Base-by-base conservation (phyloP, 2,113 vertebrate species). In the Heteronetta atricapilla region DNA sequence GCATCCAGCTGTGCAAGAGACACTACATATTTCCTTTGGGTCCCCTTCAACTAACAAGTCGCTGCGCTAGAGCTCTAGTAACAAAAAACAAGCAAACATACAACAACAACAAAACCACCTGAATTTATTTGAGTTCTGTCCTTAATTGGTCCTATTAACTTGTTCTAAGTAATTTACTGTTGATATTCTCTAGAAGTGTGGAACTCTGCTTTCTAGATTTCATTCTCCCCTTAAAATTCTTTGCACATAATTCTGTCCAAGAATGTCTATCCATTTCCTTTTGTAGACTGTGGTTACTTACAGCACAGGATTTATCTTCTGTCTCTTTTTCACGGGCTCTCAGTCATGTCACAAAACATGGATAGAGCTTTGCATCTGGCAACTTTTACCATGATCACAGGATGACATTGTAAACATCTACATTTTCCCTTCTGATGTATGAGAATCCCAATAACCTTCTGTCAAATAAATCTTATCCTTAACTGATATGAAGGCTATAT, bases 111-210 rank as follows among this genome's bases (percentile, higher is more conserved):
- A 48, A 48, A 10, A 50, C 22, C 48, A 50, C 22, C 1, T 10
- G 0, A 0, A 2, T 38, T 20, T 20, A 11, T 6, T 38, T 62
- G 6, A 15, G 23, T 38, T 63, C 28, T 33, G 6, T 10, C 23
- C 34, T 9, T 58, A 50, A 38, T 82, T 46, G 9, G 16, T 40
- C 16, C 31, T 33, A 29, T 8, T 82, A 58, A 64, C 25, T 23
- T 59, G 34, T 11, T 36, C 22, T 28, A 33, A 42, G 16, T 66
- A 64, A 64, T 18, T 26, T 76, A 25, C 20, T 73, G 13, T 6
- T 66, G 69, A n/a, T 40, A 56, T 3, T 42, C 46, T 20, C 34
- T 9, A 56, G 34, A 44, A 68, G 6, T 13, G 6, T 74, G 19
- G 16, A n/a, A 55, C 53, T 60, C 29, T 72, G 52, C 5, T 42